Evolutionary conservation across 2,888 invertebrate species (phyloP).

Genomic region (Apotomis turbidana): DNA sequence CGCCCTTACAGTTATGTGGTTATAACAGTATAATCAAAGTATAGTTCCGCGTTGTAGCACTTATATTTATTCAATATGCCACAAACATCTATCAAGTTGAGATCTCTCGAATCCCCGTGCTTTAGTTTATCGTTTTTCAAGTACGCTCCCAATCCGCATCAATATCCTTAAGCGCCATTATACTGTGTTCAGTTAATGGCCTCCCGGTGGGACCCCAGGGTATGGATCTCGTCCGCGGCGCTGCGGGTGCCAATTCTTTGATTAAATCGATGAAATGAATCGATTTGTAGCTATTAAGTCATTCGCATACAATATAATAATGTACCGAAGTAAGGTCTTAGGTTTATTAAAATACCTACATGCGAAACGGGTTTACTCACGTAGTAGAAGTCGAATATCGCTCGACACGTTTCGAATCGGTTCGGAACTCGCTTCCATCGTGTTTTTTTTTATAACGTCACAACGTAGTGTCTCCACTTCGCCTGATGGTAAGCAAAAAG

Average conservation of each 20-base stretch:
- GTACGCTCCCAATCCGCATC: slow-evolving; percentile 25
- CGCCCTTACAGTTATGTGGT: background rate
- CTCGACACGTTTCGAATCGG: too few relatives aligned
- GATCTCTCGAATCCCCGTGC: slow-evolving; percentile 9
- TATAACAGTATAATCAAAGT: background rate
- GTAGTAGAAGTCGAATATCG: too few relatives aligned
- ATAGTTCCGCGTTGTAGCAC: background rate
- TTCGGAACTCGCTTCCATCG: too few relatives aligned
- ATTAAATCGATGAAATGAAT: slow-evolving; percentile 39
- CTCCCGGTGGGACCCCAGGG: slow-evolving; percentile 38
- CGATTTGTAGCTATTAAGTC: slow-evolving; percentile 13
- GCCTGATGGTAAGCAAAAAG: too few relatives aligned
- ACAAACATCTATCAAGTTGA: slow-evolving; percentile 20
- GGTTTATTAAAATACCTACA: too few relatives aligned
- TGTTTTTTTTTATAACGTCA: too few relatives aligned
- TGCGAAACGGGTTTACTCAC: too few relatives aligned
- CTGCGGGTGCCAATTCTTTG: slow-evolving; percentile 35
- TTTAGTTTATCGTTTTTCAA: slow-evolving; percentile 34
- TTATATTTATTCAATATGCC: slow-evolving; percentile 13
- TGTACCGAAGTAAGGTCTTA: too few relatives aligned
- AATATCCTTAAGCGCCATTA: slow-evolving; percentile 24
- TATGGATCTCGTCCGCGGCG: slow-evolving; percentile 26
- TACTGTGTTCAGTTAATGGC: slow-evolving; percentile 41
- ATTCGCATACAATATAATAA: background rate
- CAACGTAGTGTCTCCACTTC: too few relatives aligned